These are phyloP conservation scores for Pemphredon lugubris DNA, from an alignment of 2,888 invertebrate genomes.

Conservation along the genomic window DNA sequence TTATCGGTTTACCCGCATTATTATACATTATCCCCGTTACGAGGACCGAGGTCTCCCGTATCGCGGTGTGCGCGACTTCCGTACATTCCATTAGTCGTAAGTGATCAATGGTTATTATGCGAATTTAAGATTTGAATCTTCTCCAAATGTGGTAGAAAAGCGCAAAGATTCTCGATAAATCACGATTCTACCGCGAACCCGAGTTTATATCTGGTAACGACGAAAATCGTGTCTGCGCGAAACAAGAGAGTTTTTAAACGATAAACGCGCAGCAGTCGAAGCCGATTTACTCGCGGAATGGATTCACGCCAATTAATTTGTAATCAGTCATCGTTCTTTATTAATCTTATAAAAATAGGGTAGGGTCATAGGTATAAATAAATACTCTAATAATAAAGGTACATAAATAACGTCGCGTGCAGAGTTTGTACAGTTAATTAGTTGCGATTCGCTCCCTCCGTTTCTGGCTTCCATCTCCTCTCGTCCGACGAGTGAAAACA, in stretches of 20 bases:
- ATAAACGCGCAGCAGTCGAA: too few relatives aligned
- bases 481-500: constrained; percentile 1
- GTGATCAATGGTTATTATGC: constrained; percentile 56
- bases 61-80: constrained; percentile 35
- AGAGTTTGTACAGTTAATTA: constrained; percentile 26
- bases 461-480: constrained; percentile 2
- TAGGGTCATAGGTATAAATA: constrained; percentile 35
- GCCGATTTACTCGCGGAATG: too few relatives aligned
- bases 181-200: too few relatives aligned
- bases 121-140: constrained; percentile 35
- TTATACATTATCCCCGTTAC: constrained; percentile 61
- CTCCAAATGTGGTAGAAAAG: constrained; percentile 12
- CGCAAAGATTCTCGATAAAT: not conserved
- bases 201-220: too few relatives aligned
- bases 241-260: too few relatives aligned
- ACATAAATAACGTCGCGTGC: constrained; percentile 8
- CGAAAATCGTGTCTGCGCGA: too few relatives aligned
- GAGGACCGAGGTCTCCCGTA: constrained; percentile 37
- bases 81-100: constrained; percentile 49
- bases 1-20: constrained; percentile 68
- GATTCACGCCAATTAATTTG: not conserved
- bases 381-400: constrained; percentile 22
- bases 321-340: constrained; percentile 9
- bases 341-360: constrained; percentile 6
- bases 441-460: constrained; percentile 5